phyloP scores from a whole-genome alignment of 1,140 invertebrate species.

The Pogonomyrmex barbatus region DNA sequence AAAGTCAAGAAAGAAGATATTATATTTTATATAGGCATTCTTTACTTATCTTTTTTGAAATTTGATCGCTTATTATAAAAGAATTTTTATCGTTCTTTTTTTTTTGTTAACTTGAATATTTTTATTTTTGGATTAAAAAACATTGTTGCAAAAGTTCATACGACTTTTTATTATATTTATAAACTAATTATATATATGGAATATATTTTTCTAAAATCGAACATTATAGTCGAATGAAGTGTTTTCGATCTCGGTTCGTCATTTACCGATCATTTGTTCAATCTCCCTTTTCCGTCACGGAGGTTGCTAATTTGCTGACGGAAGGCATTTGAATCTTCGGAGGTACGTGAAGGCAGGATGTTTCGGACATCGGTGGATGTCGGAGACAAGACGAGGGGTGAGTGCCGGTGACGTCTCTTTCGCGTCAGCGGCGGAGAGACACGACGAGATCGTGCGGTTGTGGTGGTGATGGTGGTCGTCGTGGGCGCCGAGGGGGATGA shows the following conservation, averaged over 20 bases:
- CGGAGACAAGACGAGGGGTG: conserved; percentile 57
- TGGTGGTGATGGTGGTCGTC: conserved; percentile 62
- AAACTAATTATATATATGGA: not conserved
- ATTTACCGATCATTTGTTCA: not conserved
- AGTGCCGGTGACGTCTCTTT: conserved; percentile 71
- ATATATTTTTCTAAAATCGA: not conserved
- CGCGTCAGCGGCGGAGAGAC: conserved; percentile 66
- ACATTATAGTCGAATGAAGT: not conserved
- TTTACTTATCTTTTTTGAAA: not conserved
- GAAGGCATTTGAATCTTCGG: conserved; percentile 48
- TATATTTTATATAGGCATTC: not conserved
- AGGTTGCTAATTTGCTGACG: conserved; percentile 51
- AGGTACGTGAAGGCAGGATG: conserved; percentile 42
- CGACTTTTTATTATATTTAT: not conserved
- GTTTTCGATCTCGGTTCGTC: not conserved
- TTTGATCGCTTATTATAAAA: not conserved
- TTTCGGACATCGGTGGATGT: conserved; percentile 52
- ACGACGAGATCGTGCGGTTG: conserved; percentile 59
- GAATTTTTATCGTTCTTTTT: not conserved
- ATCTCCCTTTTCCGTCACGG: not conserved
- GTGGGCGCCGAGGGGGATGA: conserved; percentile 72
- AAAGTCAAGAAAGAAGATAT: not conserved
- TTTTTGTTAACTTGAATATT: not conserved
- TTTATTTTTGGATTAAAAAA: not conserved
- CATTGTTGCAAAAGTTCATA: not conserved